Conservation (phyloP, 1,140 invertebrate species). For the Nomia melanderi region DNA sequence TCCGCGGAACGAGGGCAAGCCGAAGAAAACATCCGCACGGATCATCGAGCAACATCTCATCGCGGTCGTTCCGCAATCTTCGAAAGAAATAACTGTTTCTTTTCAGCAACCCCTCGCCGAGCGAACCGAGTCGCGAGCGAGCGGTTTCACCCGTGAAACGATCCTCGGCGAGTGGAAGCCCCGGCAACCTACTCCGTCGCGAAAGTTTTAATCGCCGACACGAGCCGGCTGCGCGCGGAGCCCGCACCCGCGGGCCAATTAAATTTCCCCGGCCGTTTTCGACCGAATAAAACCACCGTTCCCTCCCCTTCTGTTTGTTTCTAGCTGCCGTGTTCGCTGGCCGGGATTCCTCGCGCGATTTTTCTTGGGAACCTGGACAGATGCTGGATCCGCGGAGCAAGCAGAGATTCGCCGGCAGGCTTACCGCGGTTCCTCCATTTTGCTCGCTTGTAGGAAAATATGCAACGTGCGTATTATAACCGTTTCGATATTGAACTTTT, state of each 20-base stretch:
- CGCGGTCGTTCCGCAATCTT: not conserved
- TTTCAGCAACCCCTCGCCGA: too few relatives aligned
- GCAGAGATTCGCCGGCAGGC: too few relatives aligned
- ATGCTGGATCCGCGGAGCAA: not conserved
- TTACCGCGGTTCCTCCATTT: too few relatives aligned
- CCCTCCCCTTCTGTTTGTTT: slow-evolving; percentile 5
- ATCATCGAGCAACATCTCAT: not conserved
- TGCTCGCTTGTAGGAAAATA: too few relatives aligned
- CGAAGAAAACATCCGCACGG: not conserved
- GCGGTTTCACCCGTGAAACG: not conserved
- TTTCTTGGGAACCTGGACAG: not conserved
- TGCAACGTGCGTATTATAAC: too few relatives aligned
- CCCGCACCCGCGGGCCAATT: slow-evolving; percentile 41
- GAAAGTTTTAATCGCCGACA: slow-evolving; percentile 51
- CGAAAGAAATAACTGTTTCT: not conserved
- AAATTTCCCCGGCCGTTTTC: slow-evolving; percentile 40
- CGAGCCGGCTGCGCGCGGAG: slow-evolving; percentile 11
- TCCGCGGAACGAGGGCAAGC: too few relatives aligned
- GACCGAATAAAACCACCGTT: slow-evolving; percentile 23
- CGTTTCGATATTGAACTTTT: too few relatives aligned
- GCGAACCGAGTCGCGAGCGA: too few relatives aligned
- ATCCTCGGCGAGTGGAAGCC: slow-evolving; percentile 53
- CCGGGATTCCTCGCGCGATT: too few relatives aligned
- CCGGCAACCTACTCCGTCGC: slow-evolving; percentile 15
- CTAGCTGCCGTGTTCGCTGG: too few relatives aligned